Conservation (phyloP, 64 coral and sea anemone genomes). For the Catalaphyllia jardinei region DNA sequence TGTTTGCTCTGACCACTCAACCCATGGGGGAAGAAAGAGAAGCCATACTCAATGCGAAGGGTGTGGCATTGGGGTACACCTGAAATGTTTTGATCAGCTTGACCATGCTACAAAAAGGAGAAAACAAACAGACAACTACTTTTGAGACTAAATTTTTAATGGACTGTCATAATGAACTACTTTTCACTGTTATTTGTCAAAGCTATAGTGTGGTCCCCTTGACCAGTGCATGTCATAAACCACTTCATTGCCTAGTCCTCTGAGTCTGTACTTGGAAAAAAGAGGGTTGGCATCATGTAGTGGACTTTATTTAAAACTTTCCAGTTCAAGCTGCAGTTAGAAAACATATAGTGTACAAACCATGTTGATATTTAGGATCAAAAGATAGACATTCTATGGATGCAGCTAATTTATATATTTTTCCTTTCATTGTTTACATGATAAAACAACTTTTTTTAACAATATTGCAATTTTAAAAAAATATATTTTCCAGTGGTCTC, state of each 20-base stretch:
- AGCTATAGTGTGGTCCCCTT: constrained; percentile 9
- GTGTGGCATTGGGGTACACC: constrained; percentile 56
- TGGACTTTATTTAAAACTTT: constrained; percentile 65
- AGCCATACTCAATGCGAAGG: no score
- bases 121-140: constrained; percentile 43
- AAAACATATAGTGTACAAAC: constrained; percentile 61
- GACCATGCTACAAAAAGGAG: constrained; percentile 52
- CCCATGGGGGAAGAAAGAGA: no score
- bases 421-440: constrained; percentile 34
- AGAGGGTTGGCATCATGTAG: constrained; percentile 52
- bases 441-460: constrained; percentile 51
- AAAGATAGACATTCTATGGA: constrained; percentile 63
- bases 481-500: constrained; percentile 63
- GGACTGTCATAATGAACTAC: constrained; percentile 31
- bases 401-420: constrained; percentile 62
- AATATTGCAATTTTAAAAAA: constrained; percentile 60
- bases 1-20: no score
- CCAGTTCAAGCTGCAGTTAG: constrained; percentile 62
- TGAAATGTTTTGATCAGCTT: constrained; percentile 53
- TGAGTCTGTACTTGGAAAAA: constrained; percentile 21
- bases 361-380: constrained; percentile 59
- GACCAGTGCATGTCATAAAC: constrained; percentile 19
- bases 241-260: constrained; percentile 25
- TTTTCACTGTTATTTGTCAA: constrained; percentile 41
- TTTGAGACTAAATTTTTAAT: constrained; percentile 36